Conservation (phyloP, 2,113 vertebrate species). For the Daubentonia madagascariensis region DNA sequence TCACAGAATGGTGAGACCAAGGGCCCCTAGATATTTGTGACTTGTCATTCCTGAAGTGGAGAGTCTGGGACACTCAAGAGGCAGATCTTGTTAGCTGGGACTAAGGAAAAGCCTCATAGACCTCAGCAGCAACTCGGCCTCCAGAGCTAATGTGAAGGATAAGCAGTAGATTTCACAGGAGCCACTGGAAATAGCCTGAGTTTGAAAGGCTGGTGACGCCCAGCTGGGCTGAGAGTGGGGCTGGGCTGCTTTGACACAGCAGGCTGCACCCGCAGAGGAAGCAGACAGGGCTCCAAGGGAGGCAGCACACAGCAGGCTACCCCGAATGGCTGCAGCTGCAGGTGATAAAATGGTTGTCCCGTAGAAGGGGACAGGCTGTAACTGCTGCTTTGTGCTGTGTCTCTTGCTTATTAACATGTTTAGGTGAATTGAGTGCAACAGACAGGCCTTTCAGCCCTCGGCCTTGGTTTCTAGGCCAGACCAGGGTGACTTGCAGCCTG, state of each 20-base stretch:
- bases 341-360: constrained; percentile 69
- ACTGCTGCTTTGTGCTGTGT: constrained; percentile 43
- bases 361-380: constrained; percentile 38
- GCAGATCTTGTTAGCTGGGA: not conserved
- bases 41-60: not conserved
- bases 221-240: constrained; percentile 14
- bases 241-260: not conserved
- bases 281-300: constrained; percentile 50
- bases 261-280: constrained; percentile 57
- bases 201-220: constrained; percentile 53
- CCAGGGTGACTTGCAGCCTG: not conserved
- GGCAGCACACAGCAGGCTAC: constrained; percentile 66
- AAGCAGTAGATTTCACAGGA: constrained; percentile 49
- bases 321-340: constrained; percentile 74
- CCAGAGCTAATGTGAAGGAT: not conserved
- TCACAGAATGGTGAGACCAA: not conserved
- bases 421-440: constrained; percentile 51
- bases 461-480: constrained; percentile 9
- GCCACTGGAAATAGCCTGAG: not conserved
- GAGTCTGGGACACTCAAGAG: not conserved
- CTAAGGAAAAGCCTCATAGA: not conserved
- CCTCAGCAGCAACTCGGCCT: not conserved
- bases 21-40: not conserved
- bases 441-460: constrained; percentile 43
- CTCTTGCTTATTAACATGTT: not conserved